These are phyloP conservation scores for Liposcelis brunnea DNA, from an alignment of 2,888 invertebrate species.

Conservation along the genomic window DNA sequence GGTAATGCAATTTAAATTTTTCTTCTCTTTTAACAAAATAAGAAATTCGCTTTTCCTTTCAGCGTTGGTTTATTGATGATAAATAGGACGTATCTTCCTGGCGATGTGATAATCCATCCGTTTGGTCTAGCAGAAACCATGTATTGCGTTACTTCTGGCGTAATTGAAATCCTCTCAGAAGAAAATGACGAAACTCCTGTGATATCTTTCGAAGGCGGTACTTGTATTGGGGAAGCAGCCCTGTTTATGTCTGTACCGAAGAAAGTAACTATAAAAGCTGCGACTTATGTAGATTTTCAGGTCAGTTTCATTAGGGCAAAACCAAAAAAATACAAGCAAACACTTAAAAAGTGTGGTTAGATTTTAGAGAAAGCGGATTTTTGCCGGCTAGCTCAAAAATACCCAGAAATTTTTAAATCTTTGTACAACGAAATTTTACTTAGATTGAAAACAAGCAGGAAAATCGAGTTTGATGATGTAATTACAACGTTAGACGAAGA, in stretches of 20 bases:
- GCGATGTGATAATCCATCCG: constrained; percentile 33
- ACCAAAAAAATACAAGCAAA: no score
- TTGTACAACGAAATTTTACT: constrained; percentile 14
- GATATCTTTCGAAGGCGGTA: constrained; percentile 32
- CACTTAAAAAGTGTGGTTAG: not conserved
- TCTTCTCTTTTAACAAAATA: no score
- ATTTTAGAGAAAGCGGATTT: constrained; percentile 17
- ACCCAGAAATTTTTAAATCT: constrained; percentile 14
- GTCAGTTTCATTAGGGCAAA: no score
- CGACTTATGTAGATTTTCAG: constrained; percentile 32
- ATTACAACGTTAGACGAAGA: constrained; percentile 20
- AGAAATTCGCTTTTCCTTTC: no score
- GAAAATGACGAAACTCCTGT: constrained; percentile 37
- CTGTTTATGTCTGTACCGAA: constrained; percentile 33
- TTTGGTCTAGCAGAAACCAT: constrained; percentile 34
- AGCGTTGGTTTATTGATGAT: constrained; percentile 26
- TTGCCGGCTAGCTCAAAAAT: constrained; percentile 15
- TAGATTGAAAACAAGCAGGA: constrained; percentile 8
- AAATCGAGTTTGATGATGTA: no score
- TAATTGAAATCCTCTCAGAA: constrained; percentile 34
- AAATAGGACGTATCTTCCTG: constrained; percentile 35
- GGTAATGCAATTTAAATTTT: no score
- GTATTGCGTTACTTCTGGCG: constrained; percentile 33
- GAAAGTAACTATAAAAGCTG: constrained; percentile 34
- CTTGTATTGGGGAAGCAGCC: constrained; percentile 33